Base-by-base conservation (phyloP, 2,888 invertebrate species). In the Lasioglossum calceatum region DNA sequence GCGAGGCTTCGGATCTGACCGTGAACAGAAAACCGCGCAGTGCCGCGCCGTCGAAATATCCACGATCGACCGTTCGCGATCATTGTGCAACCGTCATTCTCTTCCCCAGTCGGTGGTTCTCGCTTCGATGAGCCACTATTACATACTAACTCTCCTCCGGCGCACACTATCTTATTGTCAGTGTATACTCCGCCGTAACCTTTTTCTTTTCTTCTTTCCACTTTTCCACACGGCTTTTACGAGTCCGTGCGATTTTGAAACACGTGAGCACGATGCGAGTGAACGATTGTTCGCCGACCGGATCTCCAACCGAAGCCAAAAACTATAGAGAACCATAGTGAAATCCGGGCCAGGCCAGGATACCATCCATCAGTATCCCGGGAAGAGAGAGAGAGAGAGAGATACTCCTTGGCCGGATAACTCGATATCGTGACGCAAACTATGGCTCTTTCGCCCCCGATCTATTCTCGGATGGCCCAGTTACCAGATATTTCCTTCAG, bases 1-100 rank as follows among this genome's bases (percentile, higher is more conserved):
- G 79, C 75, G 54, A 64, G 67, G 44, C 75, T 58, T 85, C 64
- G 87, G 74, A 76, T 79, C 32, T 54, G 86, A 79, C 86, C 79
- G 86, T 79, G 79, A 82, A 82, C 47, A 67, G n/a, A 54, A 77
- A 27, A 27, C 16, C 61, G 32, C 32, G 32, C 39, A 44, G 72
- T 54, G 12, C 32, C 64, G 32, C 32, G 36, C 32, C 61, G 67
- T 70, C 77, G 84, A 84, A 85, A 72, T 75, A 76, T 75, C 82
- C 76, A 74, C 64, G 61, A 2, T 32, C 54, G 54, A 54, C 23
- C 61, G 73, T 7, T 36, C 42, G 23, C 42, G 23, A 32, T 16
- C 76, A 42, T 84, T 85, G 79, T 54, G 85, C 76, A 84, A 85
- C 81, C 23, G 12, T 47, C 64, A 50, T 54, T 75, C 61, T 61